Percentiles rank a stretch among this genome's conserved stretches.
These are phyloP conservation scores for Actinia equina DNA, from an alignment of 64 coral and sea anemone genomes.

Conservation along the genomic window DNA sequence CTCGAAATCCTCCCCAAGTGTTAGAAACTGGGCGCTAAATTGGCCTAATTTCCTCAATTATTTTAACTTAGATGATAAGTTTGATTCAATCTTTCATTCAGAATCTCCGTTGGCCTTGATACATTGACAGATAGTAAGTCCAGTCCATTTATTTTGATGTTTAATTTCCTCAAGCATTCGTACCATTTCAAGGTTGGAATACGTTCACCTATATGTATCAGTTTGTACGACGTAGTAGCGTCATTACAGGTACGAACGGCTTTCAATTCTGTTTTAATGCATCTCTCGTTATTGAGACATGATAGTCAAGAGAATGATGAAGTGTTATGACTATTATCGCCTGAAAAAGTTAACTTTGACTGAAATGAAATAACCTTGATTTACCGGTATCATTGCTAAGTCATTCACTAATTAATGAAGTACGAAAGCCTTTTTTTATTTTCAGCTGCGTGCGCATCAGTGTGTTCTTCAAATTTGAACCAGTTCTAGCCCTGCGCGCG, in stretches of 20 bases:
- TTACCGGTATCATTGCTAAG: not conserved
- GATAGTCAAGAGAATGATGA: not conserved
- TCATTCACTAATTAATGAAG: not conserved
- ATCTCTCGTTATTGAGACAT: not conserved
- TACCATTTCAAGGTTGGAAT: too few relatives aligned
- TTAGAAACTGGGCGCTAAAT: not conserved
- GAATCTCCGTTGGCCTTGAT: not conserved
- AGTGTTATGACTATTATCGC: not conserved
- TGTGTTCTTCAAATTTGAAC: too few relatives aligned
- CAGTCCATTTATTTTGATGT: too few relatives aligned
- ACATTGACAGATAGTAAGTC: too few relatives aligned
- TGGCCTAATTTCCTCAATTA: not conserved
- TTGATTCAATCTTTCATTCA: not conserved
- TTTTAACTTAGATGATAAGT: not conserved
- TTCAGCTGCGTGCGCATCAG: too few relatives aligned
- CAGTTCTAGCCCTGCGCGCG: too few relatives aligned
- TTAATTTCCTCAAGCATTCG: too few relatives aligned
- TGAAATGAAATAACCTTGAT: not conserved
- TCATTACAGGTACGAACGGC: not conserved
- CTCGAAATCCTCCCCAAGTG: not conserved
- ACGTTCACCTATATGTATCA: too few relatives aligned
- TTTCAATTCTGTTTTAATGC: not conserved
- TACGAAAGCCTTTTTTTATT: too few relatives aligned
- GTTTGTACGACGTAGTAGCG: not conserved
- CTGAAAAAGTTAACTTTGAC: not conserved